Evolutionary conservation across 37 sponge, comb jelly and placozoan genomes (phyloP).

Genomic region (Aplysina aerophoba): DNA sequence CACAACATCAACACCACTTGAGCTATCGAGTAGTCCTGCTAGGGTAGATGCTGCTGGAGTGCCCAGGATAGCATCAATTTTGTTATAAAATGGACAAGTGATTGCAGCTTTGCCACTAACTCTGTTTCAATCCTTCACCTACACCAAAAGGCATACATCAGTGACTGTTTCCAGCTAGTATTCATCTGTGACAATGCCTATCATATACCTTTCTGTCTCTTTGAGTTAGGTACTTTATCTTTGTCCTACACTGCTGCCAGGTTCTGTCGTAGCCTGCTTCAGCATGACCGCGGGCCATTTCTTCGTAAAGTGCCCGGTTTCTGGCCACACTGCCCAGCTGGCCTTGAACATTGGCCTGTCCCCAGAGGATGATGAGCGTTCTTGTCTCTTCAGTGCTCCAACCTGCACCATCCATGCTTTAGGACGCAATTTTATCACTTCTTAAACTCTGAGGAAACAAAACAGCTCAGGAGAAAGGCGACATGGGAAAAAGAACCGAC

Average conservation of each 20-base stretch:
- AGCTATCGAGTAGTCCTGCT: not conserved
- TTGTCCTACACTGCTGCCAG: slow-evolving; percentile 39
- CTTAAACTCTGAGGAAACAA: too few relatives aligned
- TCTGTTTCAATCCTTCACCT: not conserved
- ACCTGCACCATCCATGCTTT: not conserved
- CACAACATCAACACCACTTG: too few relatives aligned
- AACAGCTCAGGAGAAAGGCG: too few relatives aligned
- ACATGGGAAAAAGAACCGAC: too few relatives aligned
- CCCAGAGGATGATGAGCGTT: slow-evolving; percentile 30
- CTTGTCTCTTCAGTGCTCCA: slow-evolving; percentile 28
- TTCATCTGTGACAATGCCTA: too few relatives aligned
- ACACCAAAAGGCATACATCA: not conserved
- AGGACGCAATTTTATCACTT: too few relatives aligned
- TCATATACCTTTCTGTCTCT: slow-evolving; percentile 24
- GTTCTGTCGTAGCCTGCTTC: slow-evolving; percentile 5
- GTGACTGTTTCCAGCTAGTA: too few relatives aligned
- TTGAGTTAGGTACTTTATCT: slow-evolving; percentile 34
- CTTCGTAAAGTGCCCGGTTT: slow-evolving; percentile 22
- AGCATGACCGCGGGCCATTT: not conserved
- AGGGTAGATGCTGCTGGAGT: not conserved
- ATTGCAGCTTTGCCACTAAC: not conserved
- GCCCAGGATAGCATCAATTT: slow-evolving; percentile 1
- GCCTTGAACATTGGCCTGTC: slow-evolving; percentile 22
- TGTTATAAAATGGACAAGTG: not conserved
- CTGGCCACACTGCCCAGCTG: slow-evolving; percentile 27